Percentiles rank a stretch among this genome's conserved stretches.
These are phyloP conservation scores for Heliothis subflexa DNA, from an alignment of 1,140 invertebrate species.

Conservation along the genomic window DNA sequence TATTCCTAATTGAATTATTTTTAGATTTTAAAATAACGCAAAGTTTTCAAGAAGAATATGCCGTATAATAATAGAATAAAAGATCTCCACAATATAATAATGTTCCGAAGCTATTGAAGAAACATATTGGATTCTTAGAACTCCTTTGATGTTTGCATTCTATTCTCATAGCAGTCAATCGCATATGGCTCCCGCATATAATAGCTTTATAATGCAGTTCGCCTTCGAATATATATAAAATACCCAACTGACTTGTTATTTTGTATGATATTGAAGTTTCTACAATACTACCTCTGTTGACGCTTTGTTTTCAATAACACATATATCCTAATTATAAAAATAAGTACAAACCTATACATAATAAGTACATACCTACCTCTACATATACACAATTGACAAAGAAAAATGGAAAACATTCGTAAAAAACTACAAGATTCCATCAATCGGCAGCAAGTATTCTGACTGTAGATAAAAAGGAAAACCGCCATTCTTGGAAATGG, in stretches of 20 bases:
- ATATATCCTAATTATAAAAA: too few relatives aligned
- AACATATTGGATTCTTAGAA: slow-evolving; percentile 44
- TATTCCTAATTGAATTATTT: neutral
- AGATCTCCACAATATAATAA: slow-evolving; percentile 23
- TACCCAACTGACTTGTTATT: neutral
- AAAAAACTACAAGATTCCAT: slow-evolving; percentile 50
- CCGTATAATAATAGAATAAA: slow-evolving; percentile 18
- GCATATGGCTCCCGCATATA: slow-evolving; percentile 40
- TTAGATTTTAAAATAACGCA: neutral
- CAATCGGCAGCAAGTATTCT: slow-evolving; percentile 45
- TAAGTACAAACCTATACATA: too few relatives aligned
- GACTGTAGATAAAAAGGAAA: slow-evolving; percentile 51
- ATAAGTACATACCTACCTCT: too few relatives aligned
- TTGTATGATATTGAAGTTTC: neutral
- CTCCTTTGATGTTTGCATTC: slow-evolving; percentile 44
- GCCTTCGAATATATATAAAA: slow-evolving; percentile 24
- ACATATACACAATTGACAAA: slow-evolving; percentile 22
- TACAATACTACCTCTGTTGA: too few relatives aligned
- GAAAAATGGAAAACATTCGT: slow-evolving; percentile 14
- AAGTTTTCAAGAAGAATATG: neutral
- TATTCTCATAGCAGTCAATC: slow-evolving; percentile 49
- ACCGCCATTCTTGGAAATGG: slow-evolving; percentile 51
- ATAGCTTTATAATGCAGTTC: slow-evolving; percentile 35
- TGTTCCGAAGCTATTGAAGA: slow-evolving; percentile 17
- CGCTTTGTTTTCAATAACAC: too few relatives aligned